These are phyloP conservation scores for Halcyon malimbica DNA, from an alignment of 2,113 vertebrate genomes.

Conservation along the genomic window DNA sequence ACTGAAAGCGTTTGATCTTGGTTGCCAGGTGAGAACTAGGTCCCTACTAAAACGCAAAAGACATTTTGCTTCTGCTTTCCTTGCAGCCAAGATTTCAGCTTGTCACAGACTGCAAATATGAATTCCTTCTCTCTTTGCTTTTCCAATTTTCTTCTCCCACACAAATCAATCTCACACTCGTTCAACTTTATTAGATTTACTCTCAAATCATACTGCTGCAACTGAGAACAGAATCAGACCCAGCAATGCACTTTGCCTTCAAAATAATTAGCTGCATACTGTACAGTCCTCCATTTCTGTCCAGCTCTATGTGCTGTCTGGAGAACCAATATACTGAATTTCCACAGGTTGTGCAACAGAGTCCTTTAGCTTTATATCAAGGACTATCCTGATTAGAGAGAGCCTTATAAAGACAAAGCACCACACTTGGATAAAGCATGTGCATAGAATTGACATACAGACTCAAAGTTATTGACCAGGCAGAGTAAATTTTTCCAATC, in stretches of 20 bases:
- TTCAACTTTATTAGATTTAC: constrained; percentile 4
- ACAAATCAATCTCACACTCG: neutral
- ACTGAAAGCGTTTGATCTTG: neutral
- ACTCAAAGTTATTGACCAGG: neutral
- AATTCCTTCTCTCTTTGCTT: neutral
- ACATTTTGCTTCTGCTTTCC: neutral
- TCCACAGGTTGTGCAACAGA: neutral
- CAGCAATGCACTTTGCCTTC: constrained; percentile 6
- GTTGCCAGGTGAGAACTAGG: neutral
- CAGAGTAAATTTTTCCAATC: neutral
- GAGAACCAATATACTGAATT: neutral
- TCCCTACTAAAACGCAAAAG: neutral
- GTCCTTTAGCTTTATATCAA: neutral
- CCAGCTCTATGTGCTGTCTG: neutral
- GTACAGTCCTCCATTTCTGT: neutral
- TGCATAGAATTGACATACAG: constrained; percentile 43
- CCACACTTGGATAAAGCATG: neutral
- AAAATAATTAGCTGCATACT: neutral
- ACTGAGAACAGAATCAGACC: constrained; percentile 52
- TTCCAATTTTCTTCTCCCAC: neutral
- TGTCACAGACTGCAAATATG: neutral
- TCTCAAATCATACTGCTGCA: neutral
- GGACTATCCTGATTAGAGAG: neutral
- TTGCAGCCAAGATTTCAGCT: neutral
- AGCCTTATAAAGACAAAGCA: constrained; percentile 18